These are phyloP conservation scores for Dryomyza anilis DNA, from an alignment of 2,888 invertebrate genomes.

Conservation along the genomic window DNA sequence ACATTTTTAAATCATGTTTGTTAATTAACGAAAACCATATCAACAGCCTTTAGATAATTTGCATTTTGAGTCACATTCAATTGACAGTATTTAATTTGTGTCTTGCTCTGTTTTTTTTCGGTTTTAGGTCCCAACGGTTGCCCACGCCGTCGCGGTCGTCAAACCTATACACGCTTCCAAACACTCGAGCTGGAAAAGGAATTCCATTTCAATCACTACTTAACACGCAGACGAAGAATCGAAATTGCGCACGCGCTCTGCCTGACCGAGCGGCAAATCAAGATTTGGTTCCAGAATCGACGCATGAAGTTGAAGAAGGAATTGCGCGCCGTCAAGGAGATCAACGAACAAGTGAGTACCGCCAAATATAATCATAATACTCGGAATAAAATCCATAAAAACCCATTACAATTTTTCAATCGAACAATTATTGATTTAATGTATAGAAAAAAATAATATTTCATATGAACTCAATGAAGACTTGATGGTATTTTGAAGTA, in stretches of 20 bases:
- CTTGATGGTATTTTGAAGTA: too few species aligned
- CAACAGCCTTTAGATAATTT: conserved; percentile 2
- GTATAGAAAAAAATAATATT: too few species aligned
- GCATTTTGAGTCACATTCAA: not conserved
- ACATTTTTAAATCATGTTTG: too few species aligned
- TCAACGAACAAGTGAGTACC: conserved; percentile 78
- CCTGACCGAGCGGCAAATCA: conserved; percentile 94
- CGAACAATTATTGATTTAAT: too few species aligned
- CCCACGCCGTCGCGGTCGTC: conserved; percentile 90
- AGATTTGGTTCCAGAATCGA: conserved; percentile 96
- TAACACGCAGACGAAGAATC: conserved; percentile 93
- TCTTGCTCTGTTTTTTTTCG: conserved; percentile 41
- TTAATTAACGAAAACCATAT: conserved; percentile 40
- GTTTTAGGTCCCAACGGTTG: conserved; percentile 92
- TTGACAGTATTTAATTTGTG: not conserved
- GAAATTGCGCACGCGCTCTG: conserved; percentile 96
- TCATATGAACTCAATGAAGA: too few species aligned
- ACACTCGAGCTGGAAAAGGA: conserved; percentile 97
- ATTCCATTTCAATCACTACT: conserved; percentile 97
- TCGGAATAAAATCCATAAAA: too few species aligned
- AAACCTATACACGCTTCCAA: conserved; percentile 98
- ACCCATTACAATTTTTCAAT: too few species aligned
- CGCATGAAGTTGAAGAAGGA: conserved; percentile 98
- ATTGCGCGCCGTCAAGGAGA: conserved; percentile 90
- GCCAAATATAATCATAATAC: too few species aligned